Percentiles rank a stretch among this genome's conserved stretches.
These are phyloP conservation scores for Nicator chloris DNA, from an alignment of 2,113 vertebrate species.

Conservation along the genomic window DNA sequence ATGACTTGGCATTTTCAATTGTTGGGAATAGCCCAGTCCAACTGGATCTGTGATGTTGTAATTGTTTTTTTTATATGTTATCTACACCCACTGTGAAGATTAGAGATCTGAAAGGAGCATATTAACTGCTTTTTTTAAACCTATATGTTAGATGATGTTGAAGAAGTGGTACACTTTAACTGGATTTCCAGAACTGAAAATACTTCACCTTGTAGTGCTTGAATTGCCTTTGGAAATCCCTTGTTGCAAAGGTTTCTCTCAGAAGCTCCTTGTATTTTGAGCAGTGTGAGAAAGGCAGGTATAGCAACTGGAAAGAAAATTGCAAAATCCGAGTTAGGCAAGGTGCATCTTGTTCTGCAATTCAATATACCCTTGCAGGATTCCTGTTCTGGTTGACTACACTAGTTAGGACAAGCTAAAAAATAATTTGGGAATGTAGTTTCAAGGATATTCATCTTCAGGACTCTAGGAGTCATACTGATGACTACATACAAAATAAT, in stretches of 20 bases:
- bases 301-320: constrained; percentile 60
- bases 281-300: constrained; percentile 53
- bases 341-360: neutral
- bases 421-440: neutral
- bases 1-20: neutral
- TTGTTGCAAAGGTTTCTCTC: constrained; percentile 40
- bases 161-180: neutral
- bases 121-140: neutral
- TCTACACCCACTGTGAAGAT: neutral
- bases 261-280: constrained; percentile 46
- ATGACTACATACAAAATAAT: neutral
- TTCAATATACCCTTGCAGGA: neutral
- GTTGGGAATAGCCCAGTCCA: neutral
- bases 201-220: constrained; percentile 55
- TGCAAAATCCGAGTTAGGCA: constrained; percentile 5
- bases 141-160: neutral
- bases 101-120: neutral
- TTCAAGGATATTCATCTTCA: neutral
- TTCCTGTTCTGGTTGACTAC: neutral
- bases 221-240: constrained; percentile 27
- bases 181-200: neutral
- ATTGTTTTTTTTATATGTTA: neutral
- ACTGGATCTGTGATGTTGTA: neutral
- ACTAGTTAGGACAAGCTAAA: neutral
- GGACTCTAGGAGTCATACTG: neutral